Conservation (phyloP, 1,140 invertebrate species). For the Tetramorium parvispinum region DNA sequence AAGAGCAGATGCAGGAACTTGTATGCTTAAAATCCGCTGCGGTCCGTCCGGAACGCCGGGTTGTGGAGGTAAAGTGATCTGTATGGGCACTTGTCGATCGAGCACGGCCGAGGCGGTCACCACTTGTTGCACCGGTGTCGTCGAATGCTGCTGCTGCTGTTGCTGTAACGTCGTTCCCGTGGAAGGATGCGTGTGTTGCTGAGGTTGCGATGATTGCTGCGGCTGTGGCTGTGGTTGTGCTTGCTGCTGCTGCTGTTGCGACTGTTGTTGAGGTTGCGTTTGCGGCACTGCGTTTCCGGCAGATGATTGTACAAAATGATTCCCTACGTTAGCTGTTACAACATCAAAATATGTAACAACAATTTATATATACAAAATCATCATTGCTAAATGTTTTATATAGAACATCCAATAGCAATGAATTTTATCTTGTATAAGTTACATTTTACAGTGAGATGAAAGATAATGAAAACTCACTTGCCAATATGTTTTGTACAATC, state of each 20-base stretch:
- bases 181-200: conserved; percentile 74
- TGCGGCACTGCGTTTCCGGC: conserved; percentile 71
- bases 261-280: conserved; percentile 71
- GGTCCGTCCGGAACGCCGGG: conserved; percentile 88
- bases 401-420: background rate
- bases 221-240: conserved; percentile 78
- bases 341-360: background rate
- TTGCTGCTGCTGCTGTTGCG: conserved; percentile 68
- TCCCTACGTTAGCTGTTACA: conserved; percentile 75
- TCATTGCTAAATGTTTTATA: background rate
- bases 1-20: conserved; percentile 93
- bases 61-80: conserved; percentile 90
- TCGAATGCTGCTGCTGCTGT: conserved; percentile 80
- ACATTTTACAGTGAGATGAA: background rate
- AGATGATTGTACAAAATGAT: conserved; percentile 79
- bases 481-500: background rate
- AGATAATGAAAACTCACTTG: background rate
- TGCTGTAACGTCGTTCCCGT: conserved; percentile 69
- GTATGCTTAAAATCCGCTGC: conserved; percentile 91
- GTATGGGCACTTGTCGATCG: conserved; percentile 87
- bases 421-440: background rate
- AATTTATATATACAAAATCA: background rate
- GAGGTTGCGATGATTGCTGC: conserved; percentile 80
- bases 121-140: conserved; percentile 83
- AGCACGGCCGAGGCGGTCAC: conserved; percentile 79